Conservation (phyloP, 2,888 invertebrate genomes). For the Watsonalla cultraria region DNA sequence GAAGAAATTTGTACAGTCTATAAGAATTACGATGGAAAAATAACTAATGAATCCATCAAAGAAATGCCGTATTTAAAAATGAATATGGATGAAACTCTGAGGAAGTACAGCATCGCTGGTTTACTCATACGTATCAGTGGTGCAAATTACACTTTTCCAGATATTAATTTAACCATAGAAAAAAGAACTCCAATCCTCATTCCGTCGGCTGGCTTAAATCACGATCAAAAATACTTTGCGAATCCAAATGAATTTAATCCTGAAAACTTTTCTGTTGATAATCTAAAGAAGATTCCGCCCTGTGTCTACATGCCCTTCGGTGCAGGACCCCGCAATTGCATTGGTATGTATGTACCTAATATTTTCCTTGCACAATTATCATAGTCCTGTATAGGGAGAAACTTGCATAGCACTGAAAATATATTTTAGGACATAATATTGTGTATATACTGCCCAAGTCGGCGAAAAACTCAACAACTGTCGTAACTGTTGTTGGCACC, state of each 20-base stretch:
- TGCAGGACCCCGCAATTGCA: slow-evolving; percentile 38
- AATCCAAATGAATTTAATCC: slow-evolving; percentile 16
- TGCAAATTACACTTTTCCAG: slow-evolving; percentile 17
- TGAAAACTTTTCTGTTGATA: slow-evolving; percentile 16
- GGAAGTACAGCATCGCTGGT: slow-evolving; percentile 24
- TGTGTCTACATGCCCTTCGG: slow-evolving; percentile 17
- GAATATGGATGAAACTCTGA: slow-evolving; percentile 30
- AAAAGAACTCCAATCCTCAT: slow-evolving; percentile 22
- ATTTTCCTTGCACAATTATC: too few relatives aligned
- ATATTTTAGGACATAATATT: too few relatives aligned
- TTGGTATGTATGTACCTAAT: slow-evolving; percentile 26
- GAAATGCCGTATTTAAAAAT: slow-evolving; percentile 42
- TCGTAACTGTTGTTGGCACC: too few relatives aligned
- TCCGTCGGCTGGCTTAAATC: slow-evolving; percentile 10
- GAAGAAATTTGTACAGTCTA: slow-evolving; percentile 18
- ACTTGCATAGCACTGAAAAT: too few relatives aligned
- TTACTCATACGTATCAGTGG: slow-evolving; percentile 11
- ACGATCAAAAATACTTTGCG: slow-evolving; percentile 12
- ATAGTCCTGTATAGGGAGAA: too few relatives aligned
- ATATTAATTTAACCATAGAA: slow-evolving; percentile 19
- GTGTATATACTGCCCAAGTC: too few relatives aligned
- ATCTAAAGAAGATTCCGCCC: slow-evolving; percentile 9
- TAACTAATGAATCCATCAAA: slow-evolving; percentile 30
- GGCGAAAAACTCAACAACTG: too few relatives aligned
- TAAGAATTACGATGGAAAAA: slow-evolving; percentile 14